Evolutionary conservation across 2,888 invertebrate species (phyloP).

Genomic region (Elmis aenea): DNA sequence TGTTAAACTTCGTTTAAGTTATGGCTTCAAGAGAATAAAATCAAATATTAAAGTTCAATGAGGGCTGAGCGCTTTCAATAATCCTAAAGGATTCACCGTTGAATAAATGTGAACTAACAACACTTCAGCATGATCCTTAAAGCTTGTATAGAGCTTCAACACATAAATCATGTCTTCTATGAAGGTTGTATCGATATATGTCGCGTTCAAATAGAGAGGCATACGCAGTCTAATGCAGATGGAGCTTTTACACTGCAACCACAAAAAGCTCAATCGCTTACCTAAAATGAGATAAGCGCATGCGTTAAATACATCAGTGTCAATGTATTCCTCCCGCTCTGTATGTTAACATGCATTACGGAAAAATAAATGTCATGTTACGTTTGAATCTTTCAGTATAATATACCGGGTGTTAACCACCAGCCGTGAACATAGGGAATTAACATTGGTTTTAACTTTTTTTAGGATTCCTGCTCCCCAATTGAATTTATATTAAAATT

Average conservation of each 20-base stretch:
- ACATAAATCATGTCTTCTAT: constrained; percentile 10
- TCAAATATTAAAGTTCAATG: no score
- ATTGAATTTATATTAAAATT: no score
- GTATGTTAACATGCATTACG: neutral
- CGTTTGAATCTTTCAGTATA: no score
- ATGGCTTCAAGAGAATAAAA: no score
- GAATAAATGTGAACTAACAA: constrained; percentile 5
- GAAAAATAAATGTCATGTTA: constrained; percentile 3
- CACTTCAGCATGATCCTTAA: constrained; percentile 3
- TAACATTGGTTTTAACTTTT: no score
- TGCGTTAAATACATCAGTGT: constrained; percentile 9
- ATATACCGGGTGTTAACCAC: no score
- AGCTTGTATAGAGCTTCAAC: constrained; percentile 6
- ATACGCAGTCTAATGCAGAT: constrained; percentile 11
- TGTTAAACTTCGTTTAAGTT: no score
- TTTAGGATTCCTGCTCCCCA: no score
- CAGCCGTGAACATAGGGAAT: no score
- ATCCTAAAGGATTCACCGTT: constrained; percentile 2
- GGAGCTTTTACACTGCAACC: constrained; percentile 8
- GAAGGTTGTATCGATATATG: constrained; percentile 12
- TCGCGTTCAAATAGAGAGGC: constrained; percentile 9
- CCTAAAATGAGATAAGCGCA: constrained; percentile 7
- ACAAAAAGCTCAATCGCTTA: constrained; percentile 6
- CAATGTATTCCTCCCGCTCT: constrained; percentile 7
- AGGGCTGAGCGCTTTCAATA: no score